These are phyloP conservation scores for Drepana falcataria DNA, from an alignment of 2,888 invertebrate genomes.

Conservation along the genomic window DNA sequence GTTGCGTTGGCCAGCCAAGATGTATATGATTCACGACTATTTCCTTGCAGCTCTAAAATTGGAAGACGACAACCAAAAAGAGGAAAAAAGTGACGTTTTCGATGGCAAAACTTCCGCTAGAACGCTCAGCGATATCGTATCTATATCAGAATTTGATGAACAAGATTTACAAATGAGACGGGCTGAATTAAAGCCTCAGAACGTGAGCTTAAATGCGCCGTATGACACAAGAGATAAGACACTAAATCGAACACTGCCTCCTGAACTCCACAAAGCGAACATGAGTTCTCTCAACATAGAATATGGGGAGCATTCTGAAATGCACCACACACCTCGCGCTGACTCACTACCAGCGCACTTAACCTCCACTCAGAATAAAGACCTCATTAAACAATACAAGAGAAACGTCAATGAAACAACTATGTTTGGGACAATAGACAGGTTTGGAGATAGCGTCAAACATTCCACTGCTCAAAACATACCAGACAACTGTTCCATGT, in stretches of 20 bases:
- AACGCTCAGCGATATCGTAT: constrained; percentile 85
- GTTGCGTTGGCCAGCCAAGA: constrained; percentile 14
- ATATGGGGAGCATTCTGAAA: constrained; percentile 42
- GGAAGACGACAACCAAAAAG: constrained; percentile 74
- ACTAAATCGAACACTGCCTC: constrained; percentile 53
- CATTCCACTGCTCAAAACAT: constrained; percentile 50
- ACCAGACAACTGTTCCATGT: constrained; percentile 70
- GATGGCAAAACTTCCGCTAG: constrained; percentile 82
- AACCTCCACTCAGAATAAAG: constrained; percentile 62
- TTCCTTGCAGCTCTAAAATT: constrained; percentile 74
- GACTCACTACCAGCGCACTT: constrained; percentile 63
- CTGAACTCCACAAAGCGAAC: constrained; percentile 48
- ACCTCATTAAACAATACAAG: constrained; percentile 46
- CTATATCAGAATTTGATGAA: constrained; percentile 85
- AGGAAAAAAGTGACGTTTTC: constrained; percentile 59
- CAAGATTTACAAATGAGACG: constrained; percentile 78
- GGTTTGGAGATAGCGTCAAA: constrained; percentile 34
- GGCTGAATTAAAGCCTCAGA: constrained; percentile 60
- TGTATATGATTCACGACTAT: constrained; percentile 4
- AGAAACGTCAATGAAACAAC: constrained; percentile 70
- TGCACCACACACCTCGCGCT: constrained; percentile 50
- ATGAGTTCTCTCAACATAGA: constrained; percentile 64
- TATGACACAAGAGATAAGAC: constrained; percentile 38
- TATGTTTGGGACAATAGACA: constrained; percentile 49
- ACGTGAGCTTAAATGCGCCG: constrained; percentile 39